phyloP scores from a whole-genome alignment of 2,888 invertebrate species.

The Macaria liturata region DNA sequence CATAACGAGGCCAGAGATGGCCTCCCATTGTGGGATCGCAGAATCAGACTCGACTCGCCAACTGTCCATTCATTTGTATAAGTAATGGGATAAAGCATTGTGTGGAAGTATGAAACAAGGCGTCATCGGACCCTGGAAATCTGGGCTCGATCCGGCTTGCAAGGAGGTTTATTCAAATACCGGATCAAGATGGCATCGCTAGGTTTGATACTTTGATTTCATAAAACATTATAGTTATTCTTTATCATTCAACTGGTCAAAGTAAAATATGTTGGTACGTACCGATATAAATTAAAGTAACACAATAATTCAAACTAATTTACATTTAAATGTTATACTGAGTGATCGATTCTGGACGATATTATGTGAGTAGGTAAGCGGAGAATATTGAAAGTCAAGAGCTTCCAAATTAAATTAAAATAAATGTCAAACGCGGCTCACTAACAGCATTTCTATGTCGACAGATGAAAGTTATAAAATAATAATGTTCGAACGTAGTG shows the following conservation, averaged over 20 bases:
- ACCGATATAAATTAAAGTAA: too few relatives aligned
- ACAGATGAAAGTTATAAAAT: conserved; percentile 37
- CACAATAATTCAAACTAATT: too few relatives aligned
- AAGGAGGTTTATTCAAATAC: too few relatives aligned
- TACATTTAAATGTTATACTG: too few relatives aligned
- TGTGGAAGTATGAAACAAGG: conserved; percentile 16
- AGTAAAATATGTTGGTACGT: too few relatives aligned
- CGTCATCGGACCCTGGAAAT: conserved; percentile 1
- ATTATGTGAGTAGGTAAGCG: too few relatives aligned
- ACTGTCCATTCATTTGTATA: conserved; percentile 14
- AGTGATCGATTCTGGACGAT: not conserved
- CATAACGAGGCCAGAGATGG: conserved; percentile 29
- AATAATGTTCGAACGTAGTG: conserved; percentile 37
- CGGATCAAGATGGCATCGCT: too few relatives aligned
- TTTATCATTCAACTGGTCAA: too few relatives aligned
- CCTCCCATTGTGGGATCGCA: conserved; percentile 12
- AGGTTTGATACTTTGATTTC: too few relatives aligned
- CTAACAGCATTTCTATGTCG: conserved; percentile 27
- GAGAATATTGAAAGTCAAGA: conserved; percentile 26
- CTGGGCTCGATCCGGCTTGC: not conserved
- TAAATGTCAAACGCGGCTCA: conserved; percentile 29
- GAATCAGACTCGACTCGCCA: not conserved
- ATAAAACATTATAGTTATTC: too few relatives aligned
- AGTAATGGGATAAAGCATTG: conserved; percentile 20
- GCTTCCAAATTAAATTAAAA: conserved; percentile 33